phyloP scores from a whole-genome alignment of 2,888 invertebrate genomes.

The Buathra laborator region DNA sequence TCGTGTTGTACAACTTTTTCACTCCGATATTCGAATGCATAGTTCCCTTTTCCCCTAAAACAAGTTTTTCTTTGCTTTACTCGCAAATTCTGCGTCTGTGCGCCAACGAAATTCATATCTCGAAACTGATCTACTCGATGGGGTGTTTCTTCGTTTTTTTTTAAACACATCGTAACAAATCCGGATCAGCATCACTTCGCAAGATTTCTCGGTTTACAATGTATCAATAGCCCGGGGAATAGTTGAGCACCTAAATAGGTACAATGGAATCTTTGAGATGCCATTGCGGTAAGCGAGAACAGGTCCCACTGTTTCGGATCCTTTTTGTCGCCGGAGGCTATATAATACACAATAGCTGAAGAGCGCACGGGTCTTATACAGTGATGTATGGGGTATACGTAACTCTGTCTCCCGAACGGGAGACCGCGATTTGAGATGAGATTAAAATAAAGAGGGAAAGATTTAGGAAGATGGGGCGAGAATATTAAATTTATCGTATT shows the following conservation, averaged over 20 bases:
- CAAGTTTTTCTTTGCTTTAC: background rate
- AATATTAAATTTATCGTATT: background rate
- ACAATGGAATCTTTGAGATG: slow-evolving; percentile 79
- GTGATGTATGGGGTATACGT: background rate
- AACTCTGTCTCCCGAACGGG: background rate
- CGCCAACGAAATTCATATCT: background rate
- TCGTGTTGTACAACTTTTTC: background rate
- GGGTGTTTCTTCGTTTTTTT: too few species aligned
- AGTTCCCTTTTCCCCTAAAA: background rate
- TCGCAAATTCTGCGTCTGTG: background rate
- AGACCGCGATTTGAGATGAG: background rate
- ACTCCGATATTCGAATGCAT: background rate
- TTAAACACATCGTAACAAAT: slow-evolving; percentile 12
- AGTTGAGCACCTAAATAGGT: slow-evolving; percentile 58
- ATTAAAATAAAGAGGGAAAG: background rate
- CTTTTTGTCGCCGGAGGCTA: slow-evolving; percentile 60
- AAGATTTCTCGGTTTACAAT: background rate
- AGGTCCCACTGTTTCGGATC: slow-evolving; percentile 80
- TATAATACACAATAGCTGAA: slow-evolving; percentile 10
- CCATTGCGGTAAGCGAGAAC: slow-evolving; percentile 74
- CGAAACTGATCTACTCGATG: background rate
- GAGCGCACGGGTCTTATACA: background rate
- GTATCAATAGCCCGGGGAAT: slow-evolving; percentile 1
- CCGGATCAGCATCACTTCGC: background rate
- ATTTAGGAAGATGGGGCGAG: too few species aligned